phyloP scores from a whole-genome alignment of 2,797 vertebrate species.

The Hippoglossus hippoglossus region DNA sequence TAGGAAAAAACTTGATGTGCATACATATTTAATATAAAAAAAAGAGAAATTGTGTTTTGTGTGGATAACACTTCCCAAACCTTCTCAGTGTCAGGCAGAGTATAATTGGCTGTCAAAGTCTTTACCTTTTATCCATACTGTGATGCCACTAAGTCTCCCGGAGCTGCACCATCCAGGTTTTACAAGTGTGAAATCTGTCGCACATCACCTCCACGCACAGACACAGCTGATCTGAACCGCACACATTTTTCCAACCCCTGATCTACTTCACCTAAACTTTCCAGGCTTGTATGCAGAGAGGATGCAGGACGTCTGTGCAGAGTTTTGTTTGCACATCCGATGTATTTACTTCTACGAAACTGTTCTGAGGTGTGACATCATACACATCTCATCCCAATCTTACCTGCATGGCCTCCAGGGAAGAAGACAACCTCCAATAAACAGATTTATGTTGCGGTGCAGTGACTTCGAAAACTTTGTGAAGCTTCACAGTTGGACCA shows the following conservation, averaged over 20 bases:
- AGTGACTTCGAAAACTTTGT: constrained; percentile 52
- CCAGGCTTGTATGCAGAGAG: not conserved
- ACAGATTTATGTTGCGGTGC: constrained; percentile 19
- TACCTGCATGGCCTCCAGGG: not conserved
- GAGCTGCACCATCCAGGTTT: constrained; percentile 18
- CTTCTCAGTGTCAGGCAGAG: constrained; percentile 16
- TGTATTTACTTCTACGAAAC: constrained; percentile 4
- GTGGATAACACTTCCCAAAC: constrained; percentile 21
- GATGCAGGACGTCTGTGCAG: constrained; percentile 1
- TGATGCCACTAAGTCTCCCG: not conserved
- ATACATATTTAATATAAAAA: not conserved
- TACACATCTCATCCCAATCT: not conserved
- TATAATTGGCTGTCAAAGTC: constrained; percentile 42
- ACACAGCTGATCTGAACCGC: constrained; percentile 17
- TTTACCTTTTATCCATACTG: constrained; percentile 24
- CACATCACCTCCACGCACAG: constrained; percentile 18
- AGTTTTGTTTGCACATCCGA: not conserved
- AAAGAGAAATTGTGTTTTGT: constrained; percentile 1
- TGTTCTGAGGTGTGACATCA: too few species aligned
- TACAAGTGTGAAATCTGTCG: constrained; percentile 35
- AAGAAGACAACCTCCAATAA: not conserved
- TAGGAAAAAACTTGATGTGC: not conserved
- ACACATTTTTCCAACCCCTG: constrained; percentile 23
- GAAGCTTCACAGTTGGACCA: constrained; percentile 55
- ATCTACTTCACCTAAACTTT: not conserved